phyloP scores from a whole-genome alignment of 2,888 invertebrate species.

The Microctonus brassicae region DNA sequence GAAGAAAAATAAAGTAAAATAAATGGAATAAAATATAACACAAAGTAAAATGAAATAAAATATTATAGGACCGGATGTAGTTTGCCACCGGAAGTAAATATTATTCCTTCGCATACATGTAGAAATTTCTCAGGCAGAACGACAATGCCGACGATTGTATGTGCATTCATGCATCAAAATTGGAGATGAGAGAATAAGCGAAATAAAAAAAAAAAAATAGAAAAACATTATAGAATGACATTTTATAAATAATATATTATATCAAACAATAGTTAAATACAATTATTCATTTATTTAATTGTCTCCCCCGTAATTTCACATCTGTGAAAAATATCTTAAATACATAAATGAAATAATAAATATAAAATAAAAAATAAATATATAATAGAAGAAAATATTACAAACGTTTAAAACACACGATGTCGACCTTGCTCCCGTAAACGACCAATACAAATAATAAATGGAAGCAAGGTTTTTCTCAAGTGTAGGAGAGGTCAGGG shows the following conservation, averaged over 20 bases:
- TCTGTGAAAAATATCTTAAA: not conserved
- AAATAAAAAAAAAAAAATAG: not conserved
- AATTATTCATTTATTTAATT: not conserved
- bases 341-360: not conserved
- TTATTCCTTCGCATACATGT: conserved; percentile 7
- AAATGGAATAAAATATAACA: not conserved
- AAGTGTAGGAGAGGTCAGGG: not conserved
- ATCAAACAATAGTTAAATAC: not conserved
- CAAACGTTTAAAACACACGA: not conserved
- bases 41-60: conserved; percentile 1
- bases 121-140: conserved; percentile 36
- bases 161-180: not conserved
- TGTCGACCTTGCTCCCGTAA: not conserved
- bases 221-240: conserved; percentile 7
- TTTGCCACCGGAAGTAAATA: conserved; percentile 33
- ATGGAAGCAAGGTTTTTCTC: conserved; percentile 7
- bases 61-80: conserved; percentile 14
- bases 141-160: conserved; percentile 61
- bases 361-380: not conserved
- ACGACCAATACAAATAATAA: conserved; percentile 2
- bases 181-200: not conserved
- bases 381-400: not conserved
- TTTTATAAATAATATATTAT: not conserved
- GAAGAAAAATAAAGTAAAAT: not conserved
- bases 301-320: not conserved